Evolutionary conservation across 2,113 vertebrate genomes (phyloP).

Genomic region (Nicator chloris): DNA sequence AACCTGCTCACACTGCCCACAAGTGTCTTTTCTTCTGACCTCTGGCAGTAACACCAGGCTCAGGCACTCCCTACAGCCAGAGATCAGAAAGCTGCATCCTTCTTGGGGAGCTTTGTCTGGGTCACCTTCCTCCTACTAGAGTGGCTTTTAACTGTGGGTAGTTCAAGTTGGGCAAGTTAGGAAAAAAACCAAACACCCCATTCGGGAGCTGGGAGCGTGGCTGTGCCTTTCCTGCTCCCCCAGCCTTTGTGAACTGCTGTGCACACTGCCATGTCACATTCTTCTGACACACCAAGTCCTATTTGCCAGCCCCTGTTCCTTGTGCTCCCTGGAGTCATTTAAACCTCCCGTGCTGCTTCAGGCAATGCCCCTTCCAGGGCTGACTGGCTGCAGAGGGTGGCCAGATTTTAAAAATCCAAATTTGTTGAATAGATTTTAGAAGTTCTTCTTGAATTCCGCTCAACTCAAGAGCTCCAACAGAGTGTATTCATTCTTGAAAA

Average conservation of each 20-base stretch:
- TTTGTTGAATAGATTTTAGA: background rate
- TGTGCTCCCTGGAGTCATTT: background rate
- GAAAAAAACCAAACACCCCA: background rate
- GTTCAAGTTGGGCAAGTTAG: background rate
- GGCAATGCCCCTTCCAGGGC: background rate
- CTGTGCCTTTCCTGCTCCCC: background rate
- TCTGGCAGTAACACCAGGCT: background rate
- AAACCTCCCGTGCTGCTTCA: background rate
- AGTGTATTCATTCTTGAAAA: background rate
- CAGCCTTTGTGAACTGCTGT: background rate
- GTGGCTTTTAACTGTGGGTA: background rate
- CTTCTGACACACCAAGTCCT: too few relatives aligned
- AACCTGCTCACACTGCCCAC: too few relatives aligned
- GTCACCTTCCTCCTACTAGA: background rate
- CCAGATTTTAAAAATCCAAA: background rate
- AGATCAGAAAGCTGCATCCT: rapidly evolving
- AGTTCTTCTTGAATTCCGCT: background rate
- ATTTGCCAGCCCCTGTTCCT: background rate
- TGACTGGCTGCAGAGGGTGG: background rate
- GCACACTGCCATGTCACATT: background rate
- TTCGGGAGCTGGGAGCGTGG: background rate
- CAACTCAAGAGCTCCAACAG: background rate
- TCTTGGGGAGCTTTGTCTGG: background rate
- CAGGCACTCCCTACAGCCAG: background rate
- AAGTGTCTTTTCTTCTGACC: background rate